Base-by-base conservation (phyloP, 2,797 vertebrate species). In the Paramormyrops hopkinsi region DNA sequence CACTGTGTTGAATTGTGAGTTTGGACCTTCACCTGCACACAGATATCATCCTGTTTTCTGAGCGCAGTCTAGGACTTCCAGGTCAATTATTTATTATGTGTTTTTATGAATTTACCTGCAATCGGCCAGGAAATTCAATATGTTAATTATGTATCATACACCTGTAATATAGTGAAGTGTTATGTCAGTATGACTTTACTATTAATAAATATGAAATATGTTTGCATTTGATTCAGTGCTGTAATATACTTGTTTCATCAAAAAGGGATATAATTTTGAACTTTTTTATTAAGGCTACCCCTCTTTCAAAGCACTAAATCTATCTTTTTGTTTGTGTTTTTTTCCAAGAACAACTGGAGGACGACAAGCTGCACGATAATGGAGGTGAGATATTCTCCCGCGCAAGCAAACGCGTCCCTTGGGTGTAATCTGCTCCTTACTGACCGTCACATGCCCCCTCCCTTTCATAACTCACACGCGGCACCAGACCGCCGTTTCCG, bases 291-390 rank as follows among this genome's bases (percentile, higher is more conserved):
- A 83, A 89, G 76, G 76, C 37, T 89, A 17, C 46, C 46, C 90
- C 91, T 89, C 82, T 93, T 88, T 90, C 88, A 89, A 86, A 92
- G 94, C 93, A 94, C 94, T 95, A 93, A 95, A 93, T 91, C 91
- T 90, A 53, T 90, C 90, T 90, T 92, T 41, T 92, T 92, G 86
- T 69, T 48, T 91, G 37, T 90, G 50, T 93, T 91, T 89, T 62
- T 93, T 92, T 46, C 92, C 90, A 94, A 96, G 96, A 97, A 94
- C 95, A 96, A 96, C 96, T 96, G 91, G 96, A 96, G 93, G 96
- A 96, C 91, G 96, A 97, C 93, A 95, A 95, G 93, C 94, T 96
- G 93, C 95, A 96, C 93, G 96, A 93, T 94, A 96, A 96, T 6
- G 96, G 94, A 96, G 96, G 96, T 97, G 95, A 96, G 90, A 93